Evolutionary conservation across 2,797 vertebrate genomes (phyloP), one percentile per base, ranked within the genome.

Genomic region (Megalops cyprinoides): DNA sequence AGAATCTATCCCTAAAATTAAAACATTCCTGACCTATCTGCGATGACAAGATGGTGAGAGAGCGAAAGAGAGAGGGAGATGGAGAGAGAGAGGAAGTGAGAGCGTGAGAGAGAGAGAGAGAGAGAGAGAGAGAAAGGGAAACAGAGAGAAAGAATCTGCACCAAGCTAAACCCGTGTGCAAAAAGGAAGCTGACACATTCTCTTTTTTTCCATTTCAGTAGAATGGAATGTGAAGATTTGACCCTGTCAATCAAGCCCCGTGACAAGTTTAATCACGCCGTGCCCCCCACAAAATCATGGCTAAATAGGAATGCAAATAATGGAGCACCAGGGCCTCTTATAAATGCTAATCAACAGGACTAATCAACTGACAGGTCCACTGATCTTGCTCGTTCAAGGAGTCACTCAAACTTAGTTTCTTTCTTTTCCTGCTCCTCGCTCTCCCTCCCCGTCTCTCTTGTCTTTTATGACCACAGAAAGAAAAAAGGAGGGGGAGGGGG

Each of bases 231-330:
- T 95, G 96, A 95, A 97, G 97, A 98, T 97, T 92, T 98, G 97
- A 99, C 98, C 98, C 96, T 95, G 98, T 99, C 98, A 97, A 97
- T 99, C 98, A 99, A 94, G 89, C 90, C 93, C 89, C 25, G 88
- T 97, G 97, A 99, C 98, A 98, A 96, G 98, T 99, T 99, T 98
- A 99, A 99, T 99, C 97, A 99, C 94, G 94, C 94, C 81, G 95
- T 95, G 97, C 96, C 97, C 97, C 96, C 96, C 92, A 95, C 96
- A 95, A 93, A 98, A 97, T 99, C 96, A 96, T 91, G 90, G 96
- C 97, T 99, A 98, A 98, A 98, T 99, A 97, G 97, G 97, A 99
- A 99, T 99, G 97, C 97, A 98, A 99, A 99, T 99, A 98, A 97
- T 95, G 95, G 96, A 98, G 96, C 95, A 91, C 89, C 91, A 94